Evolutionary conservation across 2,113 vertebrate genomes (phyloP).

Genomic region (human (Homo sapiens)): DNA sequence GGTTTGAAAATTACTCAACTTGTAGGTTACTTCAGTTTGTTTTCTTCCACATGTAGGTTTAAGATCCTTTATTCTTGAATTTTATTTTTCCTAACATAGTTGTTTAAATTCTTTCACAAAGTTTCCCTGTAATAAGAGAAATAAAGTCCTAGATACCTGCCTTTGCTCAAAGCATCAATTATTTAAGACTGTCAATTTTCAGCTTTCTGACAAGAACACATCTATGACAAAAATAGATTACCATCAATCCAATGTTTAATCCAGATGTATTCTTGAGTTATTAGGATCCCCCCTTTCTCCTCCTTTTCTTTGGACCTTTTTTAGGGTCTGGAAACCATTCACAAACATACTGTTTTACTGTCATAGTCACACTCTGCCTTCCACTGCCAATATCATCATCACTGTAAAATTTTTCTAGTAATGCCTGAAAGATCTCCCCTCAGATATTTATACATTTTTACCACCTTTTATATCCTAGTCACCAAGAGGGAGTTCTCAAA

Average conservation of each 20-base stretch:
- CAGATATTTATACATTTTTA: background rate
- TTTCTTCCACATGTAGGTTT: background rate
- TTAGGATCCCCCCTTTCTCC: background rate
- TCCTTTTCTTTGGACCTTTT: background rate
- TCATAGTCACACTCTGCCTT: background rate
- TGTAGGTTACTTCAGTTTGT: background rate
- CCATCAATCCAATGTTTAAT: background rate
- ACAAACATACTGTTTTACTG: background rate
- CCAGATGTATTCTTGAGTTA: background rate
- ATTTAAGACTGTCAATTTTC: background rate
- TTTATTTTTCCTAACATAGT: background rate
- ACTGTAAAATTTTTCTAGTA: background rate
- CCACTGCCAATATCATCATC: background rate
- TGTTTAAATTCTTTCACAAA: constrained; percentile 2
- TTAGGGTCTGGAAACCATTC: background rate
- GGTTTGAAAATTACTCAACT: background rate
- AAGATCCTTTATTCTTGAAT: background rate
- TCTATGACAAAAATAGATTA: background rate
- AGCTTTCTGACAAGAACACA: background rate
- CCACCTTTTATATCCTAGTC: background rate
- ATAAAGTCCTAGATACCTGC: background rate
- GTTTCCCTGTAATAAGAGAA: background rate
- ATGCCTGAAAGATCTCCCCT: background rate
- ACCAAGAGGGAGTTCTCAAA: background rate
- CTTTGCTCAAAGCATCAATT: background rate